These are phyloP conservation scores for Drosophila saltans DNA, from an alignment of 1,140 invertebrate genomes.

Conservation along the genomic window DNA sequence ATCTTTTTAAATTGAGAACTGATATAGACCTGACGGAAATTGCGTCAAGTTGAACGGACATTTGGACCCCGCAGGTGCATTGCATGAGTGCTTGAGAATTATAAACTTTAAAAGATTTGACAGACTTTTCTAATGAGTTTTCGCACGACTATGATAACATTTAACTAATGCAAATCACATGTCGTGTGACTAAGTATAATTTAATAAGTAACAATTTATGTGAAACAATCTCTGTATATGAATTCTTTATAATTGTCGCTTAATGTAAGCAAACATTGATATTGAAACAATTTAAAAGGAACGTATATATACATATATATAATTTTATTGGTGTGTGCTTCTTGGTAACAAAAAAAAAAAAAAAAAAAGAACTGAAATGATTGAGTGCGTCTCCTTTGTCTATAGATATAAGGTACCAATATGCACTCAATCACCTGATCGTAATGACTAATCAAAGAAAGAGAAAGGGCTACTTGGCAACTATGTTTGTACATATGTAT, in stretches of 20 bases:
- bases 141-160: too few species aligned
- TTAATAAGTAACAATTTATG: too few species aligned
- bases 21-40: background rate
- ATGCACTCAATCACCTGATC: constrained; percentile 47
- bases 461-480: constrained; percentile 52
- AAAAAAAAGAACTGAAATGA: constrained; percentile 43
- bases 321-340: too few species aligned
- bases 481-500: constrained; percentile 28
- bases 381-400: constrained; percentile 62
- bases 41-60: background rate
- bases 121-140: too few species aligned
- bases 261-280: too few species aligned
- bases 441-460: constrained; percentile 36
- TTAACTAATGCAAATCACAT: too few species aligned
- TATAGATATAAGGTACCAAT: constrained; percentile 27
- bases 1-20: background rate
- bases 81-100: too few species aligned
- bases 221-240: too few species aligned
- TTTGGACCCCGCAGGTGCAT: too few species aligned
- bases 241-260: too few species aligned
- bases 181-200: too few species aligned
- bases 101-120: too few species aligned
- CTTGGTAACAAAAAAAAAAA: constrained; percentile 33
- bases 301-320: constrained; percentile 13
- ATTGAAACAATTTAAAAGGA: constrained; percentile 39